Conservation (phyloP, 2,888 invertebrate species). For the Meta bourneti region DNA sequence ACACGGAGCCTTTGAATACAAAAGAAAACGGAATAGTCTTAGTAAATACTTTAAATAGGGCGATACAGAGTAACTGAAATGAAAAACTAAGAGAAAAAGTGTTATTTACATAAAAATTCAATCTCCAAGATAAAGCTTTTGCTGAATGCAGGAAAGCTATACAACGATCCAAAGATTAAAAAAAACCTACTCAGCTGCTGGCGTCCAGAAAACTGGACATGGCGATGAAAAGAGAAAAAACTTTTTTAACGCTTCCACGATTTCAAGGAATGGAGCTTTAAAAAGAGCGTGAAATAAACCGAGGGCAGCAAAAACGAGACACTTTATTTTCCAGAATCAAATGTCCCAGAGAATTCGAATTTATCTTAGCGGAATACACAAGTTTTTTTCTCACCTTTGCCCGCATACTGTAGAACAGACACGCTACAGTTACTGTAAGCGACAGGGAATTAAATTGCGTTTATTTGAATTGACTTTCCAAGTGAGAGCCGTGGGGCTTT, state of each 20-base stretch:
- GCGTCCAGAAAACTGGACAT: constrained; percentile 1
- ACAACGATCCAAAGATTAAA: not conserved
- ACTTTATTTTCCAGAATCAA: constrained; percentile 16
- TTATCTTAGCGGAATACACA: not conserved
- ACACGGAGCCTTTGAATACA: not conserved
- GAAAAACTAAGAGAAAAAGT: not conserved
- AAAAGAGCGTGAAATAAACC: constrained; percentile 11
- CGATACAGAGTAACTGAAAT: not conserved
- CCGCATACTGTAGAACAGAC: not conserved
- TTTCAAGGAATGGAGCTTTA: constrained; percentile 4
- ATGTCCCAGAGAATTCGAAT: not conserved
- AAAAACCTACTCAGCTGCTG: not conserved
- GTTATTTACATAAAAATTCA: constrained; percentile 9
- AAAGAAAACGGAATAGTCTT: not conserved
- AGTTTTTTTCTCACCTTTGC: not conserved
- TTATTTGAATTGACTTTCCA: not conserved
- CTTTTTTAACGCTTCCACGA: constrained; percentile 11
- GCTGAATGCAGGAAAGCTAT: not conserved
- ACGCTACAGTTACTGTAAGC: not conserved
- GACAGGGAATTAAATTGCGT: not conserved
- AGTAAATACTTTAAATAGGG: not conserved
- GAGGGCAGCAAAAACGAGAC: not conserved
- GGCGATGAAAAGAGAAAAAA: not conserved
- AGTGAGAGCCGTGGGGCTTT: too few relatives aligned
- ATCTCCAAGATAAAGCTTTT: not conserved